A percentile compares a stretch with the other conserved stretches of the same genome.
Conservation (phyloP, 2,797 vertebrate species). For the Myioborus miniatus region DNA sequence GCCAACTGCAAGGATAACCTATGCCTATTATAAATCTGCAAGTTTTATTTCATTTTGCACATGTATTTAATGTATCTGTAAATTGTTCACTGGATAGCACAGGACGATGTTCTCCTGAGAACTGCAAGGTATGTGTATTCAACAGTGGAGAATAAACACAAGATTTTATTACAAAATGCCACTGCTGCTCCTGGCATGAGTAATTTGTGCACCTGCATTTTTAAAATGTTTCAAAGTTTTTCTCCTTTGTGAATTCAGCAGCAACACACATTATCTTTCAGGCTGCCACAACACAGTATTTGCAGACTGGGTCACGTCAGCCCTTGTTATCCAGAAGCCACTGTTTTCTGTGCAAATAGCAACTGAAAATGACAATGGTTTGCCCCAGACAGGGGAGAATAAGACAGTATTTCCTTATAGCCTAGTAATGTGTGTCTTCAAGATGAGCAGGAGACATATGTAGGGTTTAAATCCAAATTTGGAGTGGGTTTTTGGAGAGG, state of each 20-base stretch:
- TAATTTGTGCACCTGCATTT: slow-evolving; percentile 85
- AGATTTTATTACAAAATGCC: slow-evolving; percentile 83
- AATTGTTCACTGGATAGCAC: slow-evolving; percentile 72
- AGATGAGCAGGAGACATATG: background rate
- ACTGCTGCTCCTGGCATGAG: slow-evolving; percentile 78
- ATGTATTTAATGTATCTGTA: slow-evolving; percentile 75
- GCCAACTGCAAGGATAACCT: slow-evolving; percentile 21
- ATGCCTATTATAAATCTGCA: slow-evolving; percentile 54
- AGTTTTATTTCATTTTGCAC: slow-evolving; percentile 73
- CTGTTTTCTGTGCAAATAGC: slow-evolving; percentile 68
- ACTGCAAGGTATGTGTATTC: slow-evolving; percentile 79
- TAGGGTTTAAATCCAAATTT: background rate
- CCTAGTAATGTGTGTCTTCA: background rate
- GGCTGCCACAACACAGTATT: slow-evolving; percentile 74
- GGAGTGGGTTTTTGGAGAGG: background rate
- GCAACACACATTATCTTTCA: slow-evolving; percentile 73
- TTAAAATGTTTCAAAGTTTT: slow-evolving; percentile 83
- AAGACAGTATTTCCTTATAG: background rate
- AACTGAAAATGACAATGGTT: slow-evolving; percentile 48
- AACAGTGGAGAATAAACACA: slow-evolving; percentile 80
- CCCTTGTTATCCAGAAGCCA: slow-evolving; percentile 58
- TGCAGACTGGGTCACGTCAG: slow-evolving; percentile 71
- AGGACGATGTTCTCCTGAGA: slow-evolving; percentile 66
- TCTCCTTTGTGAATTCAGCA: slow-evolving; percentile 72
- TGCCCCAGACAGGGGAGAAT: background rate